These are phyloP conservation scores for Arrhamphus sclerolepis DNA, from an alignment of 2,797 vertebrate species.

Conservation along the genomic window DNA sequence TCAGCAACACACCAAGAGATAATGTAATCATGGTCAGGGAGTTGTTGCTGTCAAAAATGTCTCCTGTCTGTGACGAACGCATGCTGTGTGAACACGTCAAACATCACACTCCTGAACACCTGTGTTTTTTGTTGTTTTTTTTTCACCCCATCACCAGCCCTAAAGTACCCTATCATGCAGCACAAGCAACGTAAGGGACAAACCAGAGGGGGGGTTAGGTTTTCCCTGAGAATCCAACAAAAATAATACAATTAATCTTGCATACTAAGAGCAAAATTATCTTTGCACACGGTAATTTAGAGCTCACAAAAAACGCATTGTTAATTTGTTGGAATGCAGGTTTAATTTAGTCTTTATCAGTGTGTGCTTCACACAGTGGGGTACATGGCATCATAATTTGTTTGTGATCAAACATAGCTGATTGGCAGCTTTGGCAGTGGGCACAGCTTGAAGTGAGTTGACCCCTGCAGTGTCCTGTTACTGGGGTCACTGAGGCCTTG, in stretches of 20 bases:
- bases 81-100: conserved; percentile 80
- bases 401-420: conserved; percentile 56
- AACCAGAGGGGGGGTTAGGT: conserved; percentile 18
- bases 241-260: conserved; percentile 2
- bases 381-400: conserved; percentile 35
- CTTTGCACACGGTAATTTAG: conserved; percentile 13
- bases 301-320: conserved; percentile 14
- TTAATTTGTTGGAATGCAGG: conserved; percentile 36
- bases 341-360: conserved; percentile 47
- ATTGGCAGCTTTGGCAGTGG: conserved; percentile 68
- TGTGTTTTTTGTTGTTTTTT: conserved; percentile 60
- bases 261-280: conserved; percentile 9
- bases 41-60: conserved; percentile 75
- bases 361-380: conserved; percentile 32
- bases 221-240: conserved; percentile 7
- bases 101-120: conserved; percentile 81
- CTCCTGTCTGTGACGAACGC: conserved; percentile 72
- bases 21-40: conserved; percentile 85
- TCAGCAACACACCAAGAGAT: conserved; percentile 75
- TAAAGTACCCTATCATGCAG: conserved; percentile 38
- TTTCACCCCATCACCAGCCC: conserved; percentile 30
- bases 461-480: conserved; percentile 60
- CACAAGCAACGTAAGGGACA: conserved; percentile 46
- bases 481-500: conserved; percentile 56
- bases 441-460: conserved; percentile 62